Evolutionary conservation across 2,113 vertebrate genomes (phyloP).

Genomic region (Spermophilus dauricus): DNA sequence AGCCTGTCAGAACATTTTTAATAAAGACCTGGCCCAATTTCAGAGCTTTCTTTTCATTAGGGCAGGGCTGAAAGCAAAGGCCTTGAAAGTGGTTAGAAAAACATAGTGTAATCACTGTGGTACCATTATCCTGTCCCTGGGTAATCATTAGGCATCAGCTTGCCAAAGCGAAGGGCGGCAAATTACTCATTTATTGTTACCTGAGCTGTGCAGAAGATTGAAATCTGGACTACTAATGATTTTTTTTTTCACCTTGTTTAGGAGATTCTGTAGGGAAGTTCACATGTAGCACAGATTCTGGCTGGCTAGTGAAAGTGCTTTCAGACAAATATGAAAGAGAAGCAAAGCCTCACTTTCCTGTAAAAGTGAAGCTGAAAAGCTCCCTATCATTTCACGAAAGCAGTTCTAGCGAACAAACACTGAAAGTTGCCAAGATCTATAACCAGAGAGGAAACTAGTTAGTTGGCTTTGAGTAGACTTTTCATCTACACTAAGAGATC

Average conservation of each 20-base stretch:
- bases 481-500: slow-evolving; percentile 32
- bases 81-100: slow-evolving; percentile 89
- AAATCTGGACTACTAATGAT: slow-evolving; percentile 89
- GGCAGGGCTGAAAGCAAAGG: slow-evolving; percentile 88
- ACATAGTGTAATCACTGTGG: slow-evolving; percentile 87
- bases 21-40: slow-evolving; percentile 87
- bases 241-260: slow-evolving; percentile 87
- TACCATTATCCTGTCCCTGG: slow-evolving; percentile 88
- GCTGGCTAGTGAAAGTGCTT: slow-evolving; percentile 79
- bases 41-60: slow-evolving; percentile 88
- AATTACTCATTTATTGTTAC: slow-evolving; percentile 90
- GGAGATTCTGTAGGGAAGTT: slow-evolving; percentile 83
- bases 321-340: slow-evolving; percentile 82
- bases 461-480: slow-evolving; percentile 25
- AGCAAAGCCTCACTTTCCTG: slow-evolving; percentile 80
- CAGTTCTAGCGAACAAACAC: slow-evolving; percentile 58
- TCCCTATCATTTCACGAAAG: slow-evolving; percentile 70
- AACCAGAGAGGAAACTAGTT: slow-evolving; percentile 66
- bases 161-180: slow-evolving; percentile 86
- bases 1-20: slow-evolving; percentile 86
- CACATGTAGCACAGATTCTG: slow-evolving; percentile 74
- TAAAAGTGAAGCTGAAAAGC: slow-evolving; percentile 75
- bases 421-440: slow-evolving; percentile 64
- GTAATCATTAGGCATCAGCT: slow-evolving; percentile 88
- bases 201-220: slow-evolving; percentile 88